Percentiles rank a stretch among this genome's conserved stretches.
These are phyloP conservation scores for Hypanus sabinus DNA, from an alignment of 2,113 vertebrate species.

Conservation along the genomic window DNA sequence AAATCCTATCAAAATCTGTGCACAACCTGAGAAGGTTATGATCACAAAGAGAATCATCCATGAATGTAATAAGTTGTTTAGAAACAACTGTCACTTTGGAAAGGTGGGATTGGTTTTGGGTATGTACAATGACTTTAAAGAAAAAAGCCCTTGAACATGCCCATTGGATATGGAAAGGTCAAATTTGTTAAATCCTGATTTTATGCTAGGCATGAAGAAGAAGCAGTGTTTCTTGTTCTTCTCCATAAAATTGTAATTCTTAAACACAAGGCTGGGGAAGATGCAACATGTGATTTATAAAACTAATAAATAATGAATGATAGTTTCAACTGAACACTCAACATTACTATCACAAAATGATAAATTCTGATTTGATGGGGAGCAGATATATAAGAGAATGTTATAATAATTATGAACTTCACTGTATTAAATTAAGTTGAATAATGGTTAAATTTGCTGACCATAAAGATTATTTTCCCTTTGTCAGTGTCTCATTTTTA, in stretches of 20 bases:
- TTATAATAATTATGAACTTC: background rate
- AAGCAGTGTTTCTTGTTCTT: background rate
- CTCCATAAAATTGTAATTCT: background rate
- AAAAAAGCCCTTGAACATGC: too few relatives aligned
- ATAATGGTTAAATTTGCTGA: background rate
- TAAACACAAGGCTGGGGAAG: background rate
- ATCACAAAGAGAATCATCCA: too few relatives aligned
- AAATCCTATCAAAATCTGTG: too few relatives aligned
- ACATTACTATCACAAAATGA: slow-evolving; percentile 3
- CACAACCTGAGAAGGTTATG: too few relatives aligned
- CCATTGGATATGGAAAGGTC: too few relatives aligned
- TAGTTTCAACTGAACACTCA: background rate
- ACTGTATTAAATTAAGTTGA: background rate
- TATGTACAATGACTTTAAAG: too few relatives aligned
- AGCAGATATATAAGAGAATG: background rate
- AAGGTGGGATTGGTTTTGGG: too few relatives aligned
- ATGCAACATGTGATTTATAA: background rate
- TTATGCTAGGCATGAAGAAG: background rate
- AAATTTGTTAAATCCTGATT: background rate
- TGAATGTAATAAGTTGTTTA: too few relatives aligned
- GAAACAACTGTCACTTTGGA: too few relatives aligned
- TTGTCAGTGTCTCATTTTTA: background rate
- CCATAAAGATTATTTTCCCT: background rate
- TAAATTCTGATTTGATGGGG: background rate
- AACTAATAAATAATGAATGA: background rate